A percentile compares a stretch with the other conserved stretches of the same genome.
Conservation (phyloP, 2,113 vertebrate genomes). For the chimpanzee (Pan troglodytes) region DNA sequence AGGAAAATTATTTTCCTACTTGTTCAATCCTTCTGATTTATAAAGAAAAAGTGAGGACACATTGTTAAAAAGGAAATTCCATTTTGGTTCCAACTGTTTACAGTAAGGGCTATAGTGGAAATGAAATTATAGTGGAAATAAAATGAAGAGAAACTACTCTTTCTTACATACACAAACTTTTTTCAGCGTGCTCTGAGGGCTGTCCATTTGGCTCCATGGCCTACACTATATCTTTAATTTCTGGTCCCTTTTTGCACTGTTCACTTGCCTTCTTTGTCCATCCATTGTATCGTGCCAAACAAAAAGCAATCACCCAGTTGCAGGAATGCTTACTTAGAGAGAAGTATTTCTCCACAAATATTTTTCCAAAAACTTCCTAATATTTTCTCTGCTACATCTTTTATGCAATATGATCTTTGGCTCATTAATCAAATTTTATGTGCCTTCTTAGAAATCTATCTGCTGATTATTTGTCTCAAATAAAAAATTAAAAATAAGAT, state of each 20-base stretch:
- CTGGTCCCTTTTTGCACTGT: not conserved
- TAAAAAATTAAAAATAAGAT: not conserved
- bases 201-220: not conserved
- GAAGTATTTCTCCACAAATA: not conserved
- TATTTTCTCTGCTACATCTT: not conserved
- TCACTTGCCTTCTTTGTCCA: not conserved
- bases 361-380: conserved; percentile 8
- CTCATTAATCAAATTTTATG: not conserved
- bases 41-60: not conserved
- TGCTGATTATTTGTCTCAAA: not conserved
- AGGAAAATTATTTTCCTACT: not conserved
- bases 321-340: conserved; percentile 9
- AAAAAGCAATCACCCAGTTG: not conserved
- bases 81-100: not conserved
- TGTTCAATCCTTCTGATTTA: not conserved
- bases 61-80: not conserved
- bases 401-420: not conserved
- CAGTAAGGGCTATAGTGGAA: not conserved
- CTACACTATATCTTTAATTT: not conserved
- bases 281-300: not conserved
- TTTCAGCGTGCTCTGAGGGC: not conserved
- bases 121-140: not conserved
- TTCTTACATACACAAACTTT: not conserved
- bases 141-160: not conserved
- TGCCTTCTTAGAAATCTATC: not conserved